Percentiles rank a stretch among this genome's conserved stretches.
Evolutionary conservation across 2,888 invertebrate species (phyloP).

Genomic region (Troilus luridus): DNA sequence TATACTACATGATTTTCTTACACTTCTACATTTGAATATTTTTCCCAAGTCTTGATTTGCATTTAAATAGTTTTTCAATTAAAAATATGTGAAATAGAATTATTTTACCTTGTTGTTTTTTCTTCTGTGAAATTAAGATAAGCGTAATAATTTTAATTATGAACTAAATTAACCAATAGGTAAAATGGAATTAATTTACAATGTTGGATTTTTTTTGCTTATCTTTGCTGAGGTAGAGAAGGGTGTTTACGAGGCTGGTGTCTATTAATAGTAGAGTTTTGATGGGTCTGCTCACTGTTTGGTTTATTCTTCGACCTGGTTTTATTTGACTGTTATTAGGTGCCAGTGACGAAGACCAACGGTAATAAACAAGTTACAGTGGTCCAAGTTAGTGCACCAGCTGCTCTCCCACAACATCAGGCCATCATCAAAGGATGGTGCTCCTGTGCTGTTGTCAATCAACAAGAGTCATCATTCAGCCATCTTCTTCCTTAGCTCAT

Average conservation of each 20-base stretch:
- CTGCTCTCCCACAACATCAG: slow-evolving; percentile 13
- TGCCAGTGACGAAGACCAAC: slow-evolving; percentile 55
- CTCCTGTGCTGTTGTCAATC: neutral
- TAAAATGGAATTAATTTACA: no score
- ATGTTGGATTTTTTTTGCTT: neutral
- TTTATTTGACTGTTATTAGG: slow-evolving; percentile 58
- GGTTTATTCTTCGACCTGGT: slow-evolving; percentile 44
- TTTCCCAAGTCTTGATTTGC: no score
- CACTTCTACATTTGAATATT: no score
- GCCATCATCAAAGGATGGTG: slow-evolving; percentile 13
- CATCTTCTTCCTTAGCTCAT: neutral
- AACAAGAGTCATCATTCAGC: neutral
- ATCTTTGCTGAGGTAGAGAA: slow-evolving; percentile 7
- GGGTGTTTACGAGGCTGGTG: slow-evolving; percentile 13
- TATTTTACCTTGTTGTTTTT: no score
- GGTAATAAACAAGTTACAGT: slow-evolving; percentile 52
- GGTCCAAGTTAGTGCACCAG: slow-evolving; percentile 13
- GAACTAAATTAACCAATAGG: no score
- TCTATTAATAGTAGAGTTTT: slow-evolving; percentile 50
- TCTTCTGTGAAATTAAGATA: no score
- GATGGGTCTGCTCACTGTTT: slow-evolving; percentile 48
- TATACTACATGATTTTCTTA: no score
- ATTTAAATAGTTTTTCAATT: no score
- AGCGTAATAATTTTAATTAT: no score
- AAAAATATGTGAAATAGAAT: no score